Percentiles rank a stretch among this genome's conserved stretches.
These are phyloP conservation scores for Pherbina coryleti DNA, from an alignment of 2,888 invertebrate genomes.

Conservation along the genomic window DNA sequence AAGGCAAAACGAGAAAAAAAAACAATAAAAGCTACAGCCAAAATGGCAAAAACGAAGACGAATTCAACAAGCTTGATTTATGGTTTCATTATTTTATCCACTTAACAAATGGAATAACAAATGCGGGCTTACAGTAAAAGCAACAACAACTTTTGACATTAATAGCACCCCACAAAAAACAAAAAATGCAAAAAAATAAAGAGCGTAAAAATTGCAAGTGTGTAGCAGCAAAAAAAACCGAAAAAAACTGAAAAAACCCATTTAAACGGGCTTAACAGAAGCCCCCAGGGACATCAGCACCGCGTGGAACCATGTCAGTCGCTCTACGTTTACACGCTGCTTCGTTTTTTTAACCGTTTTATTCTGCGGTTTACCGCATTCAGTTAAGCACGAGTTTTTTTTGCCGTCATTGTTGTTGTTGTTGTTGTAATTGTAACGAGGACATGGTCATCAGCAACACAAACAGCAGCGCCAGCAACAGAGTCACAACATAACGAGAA, in stretches of 20 bases:
- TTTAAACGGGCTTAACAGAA: not conserved
- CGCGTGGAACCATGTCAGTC: not conserved
- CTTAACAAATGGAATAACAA: constrained; percentile 2
- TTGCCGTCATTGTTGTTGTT: not conserved
- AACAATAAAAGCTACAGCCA: no score
- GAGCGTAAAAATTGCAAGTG: not conserved
- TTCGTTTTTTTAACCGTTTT: not conserved
- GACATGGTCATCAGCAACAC: constrained; percentile 6
- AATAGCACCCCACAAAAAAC: not conserved
- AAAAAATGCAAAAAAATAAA: not conserved
- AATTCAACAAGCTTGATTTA: constrained; percentile 19
- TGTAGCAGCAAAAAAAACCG: not conserved
- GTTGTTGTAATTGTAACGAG: not conserved
- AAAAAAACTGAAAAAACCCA: not conserved
- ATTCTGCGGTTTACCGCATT: constrained; percentile 21
- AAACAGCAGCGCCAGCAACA: not conserved
- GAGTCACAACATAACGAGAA: not conserved
- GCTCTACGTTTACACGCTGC: not conserved
- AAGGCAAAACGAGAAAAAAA: not conserved
- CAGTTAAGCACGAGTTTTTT: not conserved
- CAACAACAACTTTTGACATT: constrained; percentile 9
- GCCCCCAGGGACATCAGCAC: constrained; percentile 8
- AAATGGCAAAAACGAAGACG: not conserved
- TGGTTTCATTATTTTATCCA: constrained; percentile 4
- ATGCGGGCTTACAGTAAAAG: not conserved